Evolutionary conservation across 2,797 vertebrate species (phyloP).

Genomic region (Graptemys geographica): DNA sequence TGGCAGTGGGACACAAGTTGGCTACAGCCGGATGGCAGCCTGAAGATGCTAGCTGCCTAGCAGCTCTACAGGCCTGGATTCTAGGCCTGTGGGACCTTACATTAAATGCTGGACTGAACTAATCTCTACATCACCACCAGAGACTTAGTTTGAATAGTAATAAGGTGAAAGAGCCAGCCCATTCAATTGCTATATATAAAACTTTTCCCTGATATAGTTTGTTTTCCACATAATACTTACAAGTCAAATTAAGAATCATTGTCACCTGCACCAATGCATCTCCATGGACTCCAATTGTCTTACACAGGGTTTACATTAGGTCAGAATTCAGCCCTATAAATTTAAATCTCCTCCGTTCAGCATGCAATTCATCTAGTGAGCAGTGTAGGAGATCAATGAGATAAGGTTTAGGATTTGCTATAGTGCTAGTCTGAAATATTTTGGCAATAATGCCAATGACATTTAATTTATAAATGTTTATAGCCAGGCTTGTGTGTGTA

Average conservation of each 20-base stretch:
- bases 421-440: not conserved
- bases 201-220: accelerated
- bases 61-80: too few species aligned
- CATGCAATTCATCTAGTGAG: accelerated
- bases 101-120: too few species aligned
- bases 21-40: too few species aligned
- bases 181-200: not conserved
- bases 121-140: not conserved
- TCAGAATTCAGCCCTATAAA: not conserved
- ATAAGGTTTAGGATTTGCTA: not conserved
- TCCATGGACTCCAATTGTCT: not conserved
- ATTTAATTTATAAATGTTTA: not conserved
- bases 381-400: not conserved
- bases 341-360: not conserved
- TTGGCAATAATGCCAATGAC: not conserved
- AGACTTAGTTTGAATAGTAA: not conserved
- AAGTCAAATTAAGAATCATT: not conserved
- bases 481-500: not conserved
- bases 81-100: too few species aligned
- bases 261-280: not conserved
- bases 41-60: too few species aligned
- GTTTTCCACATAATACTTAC: accelerated
- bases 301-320: not conserved
- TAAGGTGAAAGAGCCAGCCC: not conserved
- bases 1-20: too few species aligned